Evolutionary conservation across 2,888 invertebrate species (phyloP), one percentile per base, ranked within the genome.

Genomic region (Bruchidius siliquastri): DNA sequence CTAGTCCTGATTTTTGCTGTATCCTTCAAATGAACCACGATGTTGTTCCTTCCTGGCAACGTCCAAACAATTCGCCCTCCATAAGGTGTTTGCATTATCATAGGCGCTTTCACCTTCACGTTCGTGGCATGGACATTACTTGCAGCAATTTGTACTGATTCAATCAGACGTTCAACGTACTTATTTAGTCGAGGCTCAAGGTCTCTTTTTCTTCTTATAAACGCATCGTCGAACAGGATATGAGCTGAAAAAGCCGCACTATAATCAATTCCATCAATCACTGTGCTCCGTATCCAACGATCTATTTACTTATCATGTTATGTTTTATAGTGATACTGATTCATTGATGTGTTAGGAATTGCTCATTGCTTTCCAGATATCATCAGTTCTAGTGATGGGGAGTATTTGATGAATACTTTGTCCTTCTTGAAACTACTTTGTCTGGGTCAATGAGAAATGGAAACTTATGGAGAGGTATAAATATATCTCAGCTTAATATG

Each of bases 21-120:
- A 85, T 97, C 96, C 84, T 97, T 97, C 74, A 97, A 87, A 85
- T 97, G 97, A 10, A 93, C 94, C 77, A 94, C 91, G 87, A 97
- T 88, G 84, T 92, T 92, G 22, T 94, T 96, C 80, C 93, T 92
- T 0, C 96, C 96, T 0, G 96, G 96, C 73, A 97, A 85, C 0
- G 89, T 92, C 94, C 96, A 96, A 0, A 92, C 91, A 68, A 97
- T 86, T 22, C 94, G 90, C 0, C 97, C 97, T 0, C 96, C 96
- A 77, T 96, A 96, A 0, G 96, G 96, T 0, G 95, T 94, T 0
- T 93, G 92, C 79, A 90, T 92, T 83, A 94, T 94, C 79, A 90
- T 88, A 0, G 95, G 95, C 2, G 93, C 90, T 75, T 90, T 87
- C 13, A 93, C 86, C 75, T 87, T 86, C 76, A 89, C 92, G 84